Base-by-base conservation (phyloP, 1,140 invertebrate genomes). In the Leptopilina boulardi region DNA sequence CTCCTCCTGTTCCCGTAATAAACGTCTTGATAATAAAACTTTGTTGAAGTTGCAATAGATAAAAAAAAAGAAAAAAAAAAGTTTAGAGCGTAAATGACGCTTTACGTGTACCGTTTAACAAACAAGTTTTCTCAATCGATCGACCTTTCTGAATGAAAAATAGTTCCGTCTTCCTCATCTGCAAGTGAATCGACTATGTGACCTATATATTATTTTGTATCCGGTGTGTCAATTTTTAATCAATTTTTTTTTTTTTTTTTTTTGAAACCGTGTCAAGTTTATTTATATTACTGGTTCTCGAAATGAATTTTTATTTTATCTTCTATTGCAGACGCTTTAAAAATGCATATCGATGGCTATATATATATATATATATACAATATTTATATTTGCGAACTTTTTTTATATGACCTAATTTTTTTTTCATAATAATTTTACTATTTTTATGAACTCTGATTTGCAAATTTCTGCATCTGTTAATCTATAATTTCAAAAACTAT, bases 1-100 rank as follows among this genome's bases (percentile, higher is more conserved):
- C 34, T 6, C 5, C 8, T 9, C 34, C 8, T 3, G 5, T 6
- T 74, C 66, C 77, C 78, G 73, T 84, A 84, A 84, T 82, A 84
- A 83, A 85, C 80, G 81, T 78, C 73, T 74, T 77, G 77, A 81
- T 83, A 83, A 83, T 83, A 83, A 82, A 84, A 82, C 73, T 82
- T 83, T 66, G 73, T 77, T 70, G 13, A 82, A 82, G 79, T 82
- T 82, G 76, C 78, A 80, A 82, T 80, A 79, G 79, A 80, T 82
- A 80, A 80, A 79, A 82, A 47, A 54, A 59, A 59, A 78, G 75
- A 80, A 80, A 82, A 82, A 77, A 82, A 34, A 26, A 66, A 66
- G 23, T 66, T 66, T 23, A 30, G 21, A n/a, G 21, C 59, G 13
- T 66, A 66, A 66, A 66, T 66, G 59, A 66, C 59, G 51, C 51